A percentile compares a stretch with the other conserved stretches of the same genome.
Conservation (phyloP, 2,797 vertebrate genomes). For the Lagodon rhomboides region DNA sequence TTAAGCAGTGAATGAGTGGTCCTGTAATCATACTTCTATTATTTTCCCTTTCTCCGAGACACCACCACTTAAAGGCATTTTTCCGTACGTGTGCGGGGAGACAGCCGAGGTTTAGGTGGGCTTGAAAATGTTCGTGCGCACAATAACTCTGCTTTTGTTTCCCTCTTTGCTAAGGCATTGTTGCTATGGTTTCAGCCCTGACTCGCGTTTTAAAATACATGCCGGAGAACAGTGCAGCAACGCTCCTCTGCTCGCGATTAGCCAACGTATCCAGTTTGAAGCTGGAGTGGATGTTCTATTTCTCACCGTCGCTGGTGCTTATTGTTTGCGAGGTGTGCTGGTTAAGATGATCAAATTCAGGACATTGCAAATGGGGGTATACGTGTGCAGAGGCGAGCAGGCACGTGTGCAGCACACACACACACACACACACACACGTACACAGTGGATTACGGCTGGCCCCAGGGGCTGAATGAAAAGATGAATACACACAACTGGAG, state of each 20-base stretch:
- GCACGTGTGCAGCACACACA: slow-evolving; percentile 18
- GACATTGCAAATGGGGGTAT: slow-evolving; percentile 43
- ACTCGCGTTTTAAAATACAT: slow-evolving; percentile 55
- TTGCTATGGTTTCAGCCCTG: slow-evolving; percentile 71
- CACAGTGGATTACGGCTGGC: slow-evolving; percentile 56
- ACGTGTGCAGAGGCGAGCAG: slow-evolving; percentile 35
- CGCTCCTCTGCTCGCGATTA: slow-evolving; percentile 40
- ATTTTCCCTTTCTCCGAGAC: slow-evolving; percentile 10
- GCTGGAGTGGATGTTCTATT: slow-evolving; percentile 31
- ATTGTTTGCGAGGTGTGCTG: slow-evolving; percentile 38
- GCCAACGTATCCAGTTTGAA: slow-evolving; percentile 30
- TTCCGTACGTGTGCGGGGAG: slow-evolving; percentile 23
- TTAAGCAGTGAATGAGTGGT: slow-evolving; percentile 48
- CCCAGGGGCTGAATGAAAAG: slow-evolving; percentile 57
- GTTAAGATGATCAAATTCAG: slow-evolving; percentile 61
- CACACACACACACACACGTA: slow-evolving; percentile 6
- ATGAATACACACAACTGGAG: slow-evolving; percentile 60
- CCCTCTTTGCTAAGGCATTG: slow-evolving; percentile 38
- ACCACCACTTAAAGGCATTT: slow-evolving; percentile 48
- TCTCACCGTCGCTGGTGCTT: slow-evolving; percentile 4
- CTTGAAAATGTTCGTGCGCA: slow-evolving; percentile 40
- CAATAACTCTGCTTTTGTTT: slow-evolving; percentile 51
- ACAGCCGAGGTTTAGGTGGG: slow-evolving; percentile 18
- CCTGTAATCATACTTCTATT: slow-evolving; percentile 63
- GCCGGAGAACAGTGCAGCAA: slow-evolving; percentile 15